phyloP scores from a whole-genome alignment of 2,797 vertebrate genomes.

The Anguilla megastoma region DNA sequence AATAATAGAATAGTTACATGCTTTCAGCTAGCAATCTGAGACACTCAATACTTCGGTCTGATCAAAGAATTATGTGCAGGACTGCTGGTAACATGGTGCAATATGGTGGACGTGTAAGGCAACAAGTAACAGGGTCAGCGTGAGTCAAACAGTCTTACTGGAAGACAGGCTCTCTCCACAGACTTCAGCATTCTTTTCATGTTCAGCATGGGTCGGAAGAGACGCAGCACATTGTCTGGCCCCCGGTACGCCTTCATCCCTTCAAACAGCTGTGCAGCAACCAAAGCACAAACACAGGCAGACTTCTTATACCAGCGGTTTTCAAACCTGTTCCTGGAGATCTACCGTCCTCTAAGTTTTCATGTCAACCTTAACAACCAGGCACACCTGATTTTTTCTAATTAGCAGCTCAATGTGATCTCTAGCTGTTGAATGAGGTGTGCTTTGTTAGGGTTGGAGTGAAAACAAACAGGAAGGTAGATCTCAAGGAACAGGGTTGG shows the following conservation, averaged over 20 bases:
- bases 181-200: conserved; percentile 84
- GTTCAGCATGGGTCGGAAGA: conserved; percentile 87
- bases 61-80: background rate
- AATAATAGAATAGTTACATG: background rate
- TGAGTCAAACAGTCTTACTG: conserved; percentile 63
- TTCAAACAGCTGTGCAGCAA: conserved; percentile 79
- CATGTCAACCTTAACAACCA: background rate
- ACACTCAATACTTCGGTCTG: background rate
- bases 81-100: background rate
- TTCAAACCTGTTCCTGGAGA: too few species aligned
- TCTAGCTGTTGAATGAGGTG: background rate
- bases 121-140: background rate
- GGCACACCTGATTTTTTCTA: background rate
- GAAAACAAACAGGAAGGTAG: too few species aligned
- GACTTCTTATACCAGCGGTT: background rate
- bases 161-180: conserved; percentile 76
- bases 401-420: background rate
- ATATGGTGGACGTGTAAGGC: background rate
- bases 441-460: too few species aligned
- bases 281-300: background rate
- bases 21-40: background rate
- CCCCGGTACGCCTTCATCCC: conserved; percentile 88
- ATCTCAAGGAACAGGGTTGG: too few species aligned
- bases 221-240: conserved; percentile 75
- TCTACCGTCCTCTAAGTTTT: background rate